Percentiles rank a stretch among this genome's conserved stretches.
Conservation (phyloP, 1,140 invertebrate species). For the Leptinotarsa undecemlineata region DNA sequence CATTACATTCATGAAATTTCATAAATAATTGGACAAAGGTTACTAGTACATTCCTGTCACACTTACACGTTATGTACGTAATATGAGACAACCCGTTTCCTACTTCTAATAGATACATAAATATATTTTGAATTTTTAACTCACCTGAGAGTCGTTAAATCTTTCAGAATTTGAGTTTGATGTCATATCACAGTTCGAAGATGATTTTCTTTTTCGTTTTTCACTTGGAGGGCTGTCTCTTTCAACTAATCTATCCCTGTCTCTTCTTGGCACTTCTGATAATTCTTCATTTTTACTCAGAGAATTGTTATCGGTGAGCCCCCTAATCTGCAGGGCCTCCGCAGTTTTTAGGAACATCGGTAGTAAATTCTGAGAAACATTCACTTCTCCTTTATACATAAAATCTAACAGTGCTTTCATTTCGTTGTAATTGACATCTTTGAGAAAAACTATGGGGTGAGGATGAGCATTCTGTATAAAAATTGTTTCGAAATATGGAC, state of each 20-base stretch:
- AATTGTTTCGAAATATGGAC: slow-evolving; percentile 92
- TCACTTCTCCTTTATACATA: slow-evolving; percentile 91
- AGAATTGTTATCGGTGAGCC: slow-evolving; percentile 81
- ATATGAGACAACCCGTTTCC: too few species aligned
- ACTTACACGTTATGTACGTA: too few species aligned
- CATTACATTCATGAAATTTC: too few species aligned
- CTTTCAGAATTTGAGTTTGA: slow-evolving; percentile 68
- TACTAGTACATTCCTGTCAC: too few species aligned
- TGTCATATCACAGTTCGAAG: slow-evolving; percentile 70
- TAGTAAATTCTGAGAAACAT: slow-evolving; percentile 83
- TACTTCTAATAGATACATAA: too few species aligned
- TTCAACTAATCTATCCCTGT: slow-evolving; percentile 44
- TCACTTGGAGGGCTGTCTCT: slow-evolving; percentile 57
- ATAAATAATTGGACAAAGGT: too few species aligned
- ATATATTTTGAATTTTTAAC: slow-evolving; percentile 3
- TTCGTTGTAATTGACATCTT: slow-evolving; percentile 85
- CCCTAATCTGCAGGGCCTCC: slow-evolving; percentile 86
- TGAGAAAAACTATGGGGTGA: slow-evolving; percentile 89
- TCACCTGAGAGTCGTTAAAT: slow-evolving; percentile 69
- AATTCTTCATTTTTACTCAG: slow-evolving; percentile 58
- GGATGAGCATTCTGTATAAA: slow-evolving; percentile 89
- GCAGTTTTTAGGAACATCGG: slow-evolving; percentile 89
- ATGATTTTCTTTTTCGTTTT: slow-evolving; percentile 72
- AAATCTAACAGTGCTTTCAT: slow-evolving; percentile 86
- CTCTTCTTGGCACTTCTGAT: slow-evolving; percentile 44